These are phyloP conservation scores for Drosophila mayri DNA, from an alignment of 1,140 invertebrate species.

Conservation along the genomic window DNA sequence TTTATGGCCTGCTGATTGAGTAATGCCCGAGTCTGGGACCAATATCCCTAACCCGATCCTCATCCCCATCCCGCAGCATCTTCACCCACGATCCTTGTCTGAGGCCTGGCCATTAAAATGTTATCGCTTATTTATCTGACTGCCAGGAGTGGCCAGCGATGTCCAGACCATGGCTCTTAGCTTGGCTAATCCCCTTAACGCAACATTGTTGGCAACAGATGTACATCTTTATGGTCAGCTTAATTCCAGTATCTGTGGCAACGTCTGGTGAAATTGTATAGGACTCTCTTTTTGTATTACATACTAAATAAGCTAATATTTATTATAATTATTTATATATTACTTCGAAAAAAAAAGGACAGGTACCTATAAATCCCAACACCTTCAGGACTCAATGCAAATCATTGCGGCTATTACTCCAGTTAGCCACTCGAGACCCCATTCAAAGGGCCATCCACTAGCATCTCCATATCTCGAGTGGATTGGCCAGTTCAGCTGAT, in stretches of 20 bases:
- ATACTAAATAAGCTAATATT: neutral
- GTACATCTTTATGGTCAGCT: neutral
- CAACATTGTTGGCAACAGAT: slow-evolving; percentile 60
- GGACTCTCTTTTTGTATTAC: neutral
- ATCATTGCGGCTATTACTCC: slow-evolving; percentile 14
- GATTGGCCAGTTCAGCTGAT: slow-evolving; percentile 54
- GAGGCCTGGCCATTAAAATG: slow-evolving; percentile 64
- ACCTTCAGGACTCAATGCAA: slow-evolving; percentile 12
- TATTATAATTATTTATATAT: neutral
- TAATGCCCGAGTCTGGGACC: slow-evolving; percentile 43
- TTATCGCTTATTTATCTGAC: slow-evolving; percentile 75
- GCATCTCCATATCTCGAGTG: slow-evolving; percentile 34
- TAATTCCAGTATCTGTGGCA: neutral
- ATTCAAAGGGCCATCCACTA: slow-evolving; percentile 7
- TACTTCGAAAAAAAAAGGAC: no score
- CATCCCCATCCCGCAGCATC: neutral
- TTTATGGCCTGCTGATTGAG: slow-evolving; percentile 72
- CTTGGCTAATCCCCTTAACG: slow-evolving; percentile 34
- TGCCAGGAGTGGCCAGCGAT: slow-evolving; percentile 2
- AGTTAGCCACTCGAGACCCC: slow-evolving; percentile 2
- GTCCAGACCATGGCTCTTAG: slow-evolving; percentile 9
- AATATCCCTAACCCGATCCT: neutral
- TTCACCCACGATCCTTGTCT: slow-evolving; percentile 11
- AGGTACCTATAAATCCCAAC: neutral
- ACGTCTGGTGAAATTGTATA: neutral